phyloP scores from a whole-genome alignment of 2,113 vertebrate species.

The Marmota flaviventris region DNA sequence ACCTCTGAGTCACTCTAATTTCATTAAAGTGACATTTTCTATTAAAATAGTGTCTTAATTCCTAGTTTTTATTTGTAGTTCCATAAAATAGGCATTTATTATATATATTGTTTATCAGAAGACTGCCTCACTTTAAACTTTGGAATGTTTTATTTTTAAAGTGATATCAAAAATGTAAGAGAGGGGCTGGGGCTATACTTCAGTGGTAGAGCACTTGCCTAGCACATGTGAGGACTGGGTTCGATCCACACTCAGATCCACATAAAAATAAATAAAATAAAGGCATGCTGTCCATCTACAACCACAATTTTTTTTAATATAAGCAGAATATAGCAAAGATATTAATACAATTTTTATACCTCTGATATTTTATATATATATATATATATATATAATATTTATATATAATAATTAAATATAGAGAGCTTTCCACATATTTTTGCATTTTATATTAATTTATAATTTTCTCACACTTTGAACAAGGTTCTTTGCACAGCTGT shows the following conservation, averaged over 20 bases:
- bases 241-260: too few species aligned
- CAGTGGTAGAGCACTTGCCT: too few species aligned
- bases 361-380: not conserved
- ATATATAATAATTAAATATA: not conserved
- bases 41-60: not conserved
- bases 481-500: not conserved
- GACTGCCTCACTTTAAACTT: not conserved
- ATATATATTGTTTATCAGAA: not conserved
- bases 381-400: too few species aligned
- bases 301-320: too few species aligned
- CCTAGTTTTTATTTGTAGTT: not conserved
- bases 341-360: not conserved
- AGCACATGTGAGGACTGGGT: too few species aligned
- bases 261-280: too few species aligned
- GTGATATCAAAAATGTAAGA: not conserved
- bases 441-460: not conserved
- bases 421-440: not conserved
- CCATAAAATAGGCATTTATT: not conserved
- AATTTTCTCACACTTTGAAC: conserved; percentile 1
- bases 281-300: too few species aligned
- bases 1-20: not conserved
- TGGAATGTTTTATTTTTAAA: not conserved
- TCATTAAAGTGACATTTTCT: not conserved
- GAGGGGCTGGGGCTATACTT: too few species aligned
- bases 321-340: not conserved